These are phyloP conservation scores for Oreortyx pictus DNA, from an alignment of 2,797 vertebrate species.

Conservation along the genomic window DNA sequence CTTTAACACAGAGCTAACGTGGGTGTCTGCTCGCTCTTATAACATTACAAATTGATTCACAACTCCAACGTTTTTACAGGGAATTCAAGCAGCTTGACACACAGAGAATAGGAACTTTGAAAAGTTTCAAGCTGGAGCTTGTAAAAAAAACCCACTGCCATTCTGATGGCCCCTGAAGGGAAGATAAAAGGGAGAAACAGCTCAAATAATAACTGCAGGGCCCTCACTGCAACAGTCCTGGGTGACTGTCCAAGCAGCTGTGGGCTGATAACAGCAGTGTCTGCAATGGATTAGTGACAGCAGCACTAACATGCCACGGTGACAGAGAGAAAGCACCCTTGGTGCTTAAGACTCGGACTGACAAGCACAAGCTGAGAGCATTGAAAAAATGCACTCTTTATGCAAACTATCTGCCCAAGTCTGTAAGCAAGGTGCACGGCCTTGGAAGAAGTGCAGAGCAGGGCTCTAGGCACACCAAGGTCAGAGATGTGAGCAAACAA, in stretches of 20 bases:
- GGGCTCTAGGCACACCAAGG: background rate
- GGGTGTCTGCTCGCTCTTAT: background rate
- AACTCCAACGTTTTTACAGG: background rate
- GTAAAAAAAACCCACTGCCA: slow-evolving; percentile 24
- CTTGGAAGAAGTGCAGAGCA: background rate
- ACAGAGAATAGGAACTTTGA: slow-evolving; percentile 3
- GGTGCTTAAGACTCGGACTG: background rate
- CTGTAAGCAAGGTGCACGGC: background rate
- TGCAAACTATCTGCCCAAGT: background rate
- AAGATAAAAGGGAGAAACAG: slow-evolving; percentile 19
- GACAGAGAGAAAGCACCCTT: background rate
- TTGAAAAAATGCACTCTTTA: background rate
- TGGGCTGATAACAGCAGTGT: slow-evolving; percentile 23
- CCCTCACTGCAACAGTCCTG: slow-evolving; percentile 63
- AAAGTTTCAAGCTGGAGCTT: slow-evolving; percentile 20
- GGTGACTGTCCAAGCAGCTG: slow-evolving; percentile 59
- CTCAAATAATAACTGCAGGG: slow-evolving; percentile 66
- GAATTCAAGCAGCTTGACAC: slow-evolving; percentile 20
- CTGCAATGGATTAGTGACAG: slow-evolving; percentile 64
- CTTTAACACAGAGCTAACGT: background rate
- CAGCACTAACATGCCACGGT: background rate
- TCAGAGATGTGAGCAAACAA: background rate
- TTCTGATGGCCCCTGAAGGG: slow-evolving; percentile 54
- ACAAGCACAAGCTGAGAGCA: background rate
- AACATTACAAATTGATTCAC: background rate